Percentiles rank a stretch among this genome's conserved stretches.
phyloP scores from a whole-genome alignment of 2,888 invertebrate genomes.

The Drosophila nr. perissopoda region DNA sequence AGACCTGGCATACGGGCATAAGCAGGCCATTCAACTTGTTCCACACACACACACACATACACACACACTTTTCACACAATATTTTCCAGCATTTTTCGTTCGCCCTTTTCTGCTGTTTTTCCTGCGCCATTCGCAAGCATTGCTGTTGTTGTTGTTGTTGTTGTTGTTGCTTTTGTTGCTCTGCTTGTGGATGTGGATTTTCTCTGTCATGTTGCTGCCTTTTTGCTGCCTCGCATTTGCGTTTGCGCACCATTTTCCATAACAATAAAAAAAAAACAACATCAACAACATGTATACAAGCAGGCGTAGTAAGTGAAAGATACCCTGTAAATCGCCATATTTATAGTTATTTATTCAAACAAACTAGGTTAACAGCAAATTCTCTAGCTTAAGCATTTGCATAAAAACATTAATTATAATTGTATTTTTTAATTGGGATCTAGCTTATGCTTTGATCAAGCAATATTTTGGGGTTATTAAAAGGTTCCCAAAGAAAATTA shows the following conservation, averaged over 20 bases:
- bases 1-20: conserved; percentile 32
- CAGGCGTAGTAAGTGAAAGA: neutral
- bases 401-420: neutral
- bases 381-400: neutral
- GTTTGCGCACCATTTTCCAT: conserved; percentile 80
- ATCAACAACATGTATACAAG: conserved; percentile 29
- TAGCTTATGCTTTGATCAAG: neutral
- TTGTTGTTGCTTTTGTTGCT: conserved; percentile 11
- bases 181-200: conserved; percentile 42
- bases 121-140: conserved; percentile 29
- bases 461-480: neutral
- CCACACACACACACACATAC: conserved; percentile 35
- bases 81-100: conserved; percentile 69
- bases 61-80: conserved; percentile 72
- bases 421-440: neutral
- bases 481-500: neutral
- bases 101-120: conserved; percentile 58
- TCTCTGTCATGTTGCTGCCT: conserved; percentile 47
- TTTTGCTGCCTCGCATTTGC: conserved; percentile 72
- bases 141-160: conserved; percentile 17
- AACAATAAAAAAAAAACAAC: conserved; percentile 63
- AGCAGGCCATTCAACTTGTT: conserved; percentile 74
- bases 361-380: neutral
- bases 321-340: conserved; percentile 10
- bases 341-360: neutral